A percentile compares a stretch with the other conserved stretches of the same genome.
Evolutionary conservation across 2,113 vertebrate species (phyloP).

Genomic region (Tapirus terrestris): DNA sequence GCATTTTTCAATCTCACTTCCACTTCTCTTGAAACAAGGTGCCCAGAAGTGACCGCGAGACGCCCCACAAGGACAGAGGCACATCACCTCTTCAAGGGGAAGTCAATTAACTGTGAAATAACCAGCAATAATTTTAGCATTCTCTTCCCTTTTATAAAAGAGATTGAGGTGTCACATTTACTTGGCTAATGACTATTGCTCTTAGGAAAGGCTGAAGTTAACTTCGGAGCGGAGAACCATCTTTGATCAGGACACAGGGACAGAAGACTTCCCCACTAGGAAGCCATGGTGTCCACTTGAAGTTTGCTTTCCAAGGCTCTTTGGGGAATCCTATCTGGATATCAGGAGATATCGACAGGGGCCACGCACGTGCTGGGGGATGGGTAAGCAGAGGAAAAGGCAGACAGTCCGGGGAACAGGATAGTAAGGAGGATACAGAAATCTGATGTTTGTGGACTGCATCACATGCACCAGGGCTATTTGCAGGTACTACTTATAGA

Average conservation of each 20-base stretch:
- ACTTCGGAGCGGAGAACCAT: background rate
- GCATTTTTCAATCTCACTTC: constrained; percentile 58
- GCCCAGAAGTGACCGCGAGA: constrained; percentile 40
- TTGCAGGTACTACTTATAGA: background rate
- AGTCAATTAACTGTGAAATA: constrained; percentile 73
- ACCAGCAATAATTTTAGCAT: constrained; percentile 41
- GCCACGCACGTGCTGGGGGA: no score
- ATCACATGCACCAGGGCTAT: background rate
- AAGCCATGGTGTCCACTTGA: background rate
- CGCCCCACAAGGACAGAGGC: constrained; percentile 23
- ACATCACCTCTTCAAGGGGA: constrained; percentile 23
- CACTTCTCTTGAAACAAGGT: constrained; percentile 59
- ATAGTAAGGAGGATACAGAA: background rate
- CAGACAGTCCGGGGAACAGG: background rate
- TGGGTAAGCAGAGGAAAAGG: background rate
- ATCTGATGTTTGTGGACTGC: background rate
- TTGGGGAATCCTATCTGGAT: background rate
- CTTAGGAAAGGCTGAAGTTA: constrained; percentile 35
- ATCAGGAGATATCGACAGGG: background rate
- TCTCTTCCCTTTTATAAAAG: constrained; percentile 36
- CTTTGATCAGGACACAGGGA: background rate
- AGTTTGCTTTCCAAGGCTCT: background rate
- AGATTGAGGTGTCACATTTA: constrained; percentile 50
- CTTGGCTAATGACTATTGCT: constrained; percentile 29
- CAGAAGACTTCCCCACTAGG: background rate